A percentile compares a stretch with the other conserved stretches of the same genome.
Evolutionary conservation across 2,888 invertebrate species (phyloP).

Genomic region (Pantelozetes paolii): DNA sequence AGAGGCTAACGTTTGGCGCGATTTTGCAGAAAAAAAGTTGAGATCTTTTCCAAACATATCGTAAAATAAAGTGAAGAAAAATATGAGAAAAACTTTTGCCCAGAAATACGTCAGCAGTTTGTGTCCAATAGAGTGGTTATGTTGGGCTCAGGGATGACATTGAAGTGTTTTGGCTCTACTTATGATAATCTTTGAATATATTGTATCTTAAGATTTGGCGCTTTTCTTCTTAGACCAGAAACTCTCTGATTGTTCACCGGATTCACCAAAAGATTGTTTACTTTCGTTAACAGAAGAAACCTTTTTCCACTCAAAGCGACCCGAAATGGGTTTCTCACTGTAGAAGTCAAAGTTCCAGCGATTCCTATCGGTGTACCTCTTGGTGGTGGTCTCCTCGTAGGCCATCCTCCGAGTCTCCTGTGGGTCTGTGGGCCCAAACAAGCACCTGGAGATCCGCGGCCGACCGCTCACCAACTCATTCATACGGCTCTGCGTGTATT

Average conservation of each 20-base stretch:
- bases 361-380: constrained; percentile 10
- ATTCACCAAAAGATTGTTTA: not conserved
- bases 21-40: not conserved
- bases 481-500: not conserved
- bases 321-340: constrained; percentile 45
- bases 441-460: constrained; percentile 25
- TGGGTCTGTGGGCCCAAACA: constrained; percentile 43
- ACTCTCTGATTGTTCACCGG: constrained; percentile 34
- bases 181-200: not conserved
- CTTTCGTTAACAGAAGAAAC: constrained; percentile 31
- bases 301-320: constrained; percentile 47
- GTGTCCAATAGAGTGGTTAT: constrained; percentile 18
- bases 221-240: constrained; percentile 33
- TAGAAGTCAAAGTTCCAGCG: constrained; percentile 47
- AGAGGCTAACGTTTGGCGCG: constrained; percentile 6
- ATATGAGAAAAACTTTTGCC: constrained; percentile 14
- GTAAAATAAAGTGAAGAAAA: not conserved
- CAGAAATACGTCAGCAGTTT: constrained; percentile 18
- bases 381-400: constrained; percentile 25
- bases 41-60: constrained; percentile 25
- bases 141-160: constrained; percentile 19
- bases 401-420: constrained; percentile 28
- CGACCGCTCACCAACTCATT: not conserved
- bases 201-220: constrained; percentile 24
- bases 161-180: constrained; percentile 1